Evolutionary conservation across 2,113 vertebrate species (phyloP), one percentile per base, ranked within the genome.

Genomic region (Uria aalge): DNA sequence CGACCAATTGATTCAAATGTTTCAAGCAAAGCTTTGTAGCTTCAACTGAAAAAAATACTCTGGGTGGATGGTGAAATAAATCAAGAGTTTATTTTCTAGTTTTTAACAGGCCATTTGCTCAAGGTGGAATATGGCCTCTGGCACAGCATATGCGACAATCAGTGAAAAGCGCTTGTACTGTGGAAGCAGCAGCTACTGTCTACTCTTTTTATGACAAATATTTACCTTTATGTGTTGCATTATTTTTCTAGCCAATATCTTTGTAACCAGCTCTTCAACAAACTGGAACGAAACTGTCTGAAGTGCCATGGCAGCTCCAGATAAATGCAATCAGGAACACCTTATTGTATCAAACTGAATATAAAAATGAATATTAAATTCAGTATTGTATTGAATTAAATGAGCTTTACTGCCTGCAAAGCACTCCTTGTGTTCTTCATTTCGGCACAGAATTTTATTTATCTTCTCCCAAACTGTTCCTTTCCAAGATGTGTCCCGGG

Each of bases 31-130:
- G 9, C 7, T 50, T 67, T 29, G 45, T 64, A 68, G 15, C 50
- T 85, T 83, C 40, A 60, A 5, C 23, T 74, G 12, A 11, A 52
- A 36, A 64, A 63, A 38, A 60, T 26, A 3, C 20, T 80, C 63
- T 47, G 21, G 19, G 11, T 76, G 27, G 48, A 29, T 24, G 19
- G 32, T 56, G 48, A 91, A 91, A 92, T 68, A 85, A 92, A 96
- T 80, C 34, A 83, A 2, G 17, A 47, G 27, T 91, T 88, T 93
- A 92, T 82, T 83, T 80, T n/a, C 48, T 77, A 47, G 22, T 74
- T 93, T 93, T 96, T 71, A 75, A 56, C 45, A 86, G 56, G 55
- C 48, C 45, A 47, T 95, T 93, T 92, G 13, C 86, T 95, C 69
- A 59, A 91, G 67, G 62, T 84, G 55, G 57, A 87, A 74, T 73